A percentile compares a stretch with the other conserved stretches of the same genome.
These are phyloP conservation scores for Heliconius charithonia DNA, from an alignment of 2,888 invertebrate genomes.

Conservation along the genomic window DNA sequence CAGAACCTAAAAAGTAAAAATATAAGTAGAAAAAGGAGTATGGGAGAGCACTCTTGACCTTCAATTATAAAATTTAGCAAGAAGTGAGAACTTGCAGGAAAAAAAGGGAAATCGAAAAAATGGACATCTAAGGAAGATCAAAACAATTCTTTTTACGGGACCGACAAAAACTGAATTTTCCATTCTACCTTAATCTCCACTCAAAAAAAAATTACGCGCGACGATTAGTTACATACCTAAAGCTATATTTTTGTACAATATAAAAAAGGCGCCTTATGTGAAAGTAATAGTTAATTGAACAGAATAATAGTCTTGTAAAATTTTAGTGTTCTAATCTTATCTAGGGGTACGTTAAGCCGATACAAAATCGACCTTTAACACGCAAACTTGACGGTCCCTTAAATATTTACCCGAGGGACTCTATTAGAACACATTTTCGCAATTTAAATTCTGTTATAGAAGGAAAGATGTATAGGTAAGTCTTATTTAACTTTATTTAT, in stretches of 20 bases:
- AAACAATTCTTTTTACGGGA: too few species aligned
- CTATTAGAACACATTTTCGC: conserved; percentile 38
- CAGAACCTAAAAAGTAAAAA: background rate
- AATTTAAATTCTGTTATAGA: conserved; percentile 28
- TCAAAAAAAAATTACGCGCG: too few species aligned
- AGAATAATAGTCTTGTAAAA: conserved; percentile 35
- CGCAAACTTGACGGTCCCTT: conserved; percentile 41
- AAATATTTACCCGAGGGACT: conserved; percentile 42
- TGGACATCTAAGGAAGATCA: too few species aligned
- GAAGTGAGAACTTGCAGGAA: too few species aligned
- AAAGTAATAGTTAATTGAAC: conserved; percentile 33
- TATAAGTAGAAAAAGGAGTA: background rate
- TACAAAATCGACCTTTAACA: conserved; percentile 38
- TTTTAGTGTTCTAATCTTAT: conserved; percentile 40
- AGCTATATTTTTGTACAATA: background rate
- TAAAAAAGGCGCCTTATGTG: conserved; percentile 9
- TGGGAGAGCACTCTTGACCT: background rate
- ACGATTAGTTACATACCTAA: too few species aligned
- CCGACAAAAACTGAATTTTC: too few species aligned
- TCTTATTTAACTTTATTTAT: background rate
- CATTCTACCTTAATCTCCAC: too few species aligned
- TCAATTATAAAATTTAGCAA: too few species aligned
- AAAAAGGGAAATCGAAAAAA: too few species aligned
- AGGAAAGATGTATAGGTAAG: background rate
- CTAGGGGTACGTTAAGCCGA: conserved; percentile 39